Percentiles rank a stretch among this genome's conserved stretches.
Conservation (phyloP, 1,140 invertebrate species). For the Trinorchestia longiramus region DNA sequence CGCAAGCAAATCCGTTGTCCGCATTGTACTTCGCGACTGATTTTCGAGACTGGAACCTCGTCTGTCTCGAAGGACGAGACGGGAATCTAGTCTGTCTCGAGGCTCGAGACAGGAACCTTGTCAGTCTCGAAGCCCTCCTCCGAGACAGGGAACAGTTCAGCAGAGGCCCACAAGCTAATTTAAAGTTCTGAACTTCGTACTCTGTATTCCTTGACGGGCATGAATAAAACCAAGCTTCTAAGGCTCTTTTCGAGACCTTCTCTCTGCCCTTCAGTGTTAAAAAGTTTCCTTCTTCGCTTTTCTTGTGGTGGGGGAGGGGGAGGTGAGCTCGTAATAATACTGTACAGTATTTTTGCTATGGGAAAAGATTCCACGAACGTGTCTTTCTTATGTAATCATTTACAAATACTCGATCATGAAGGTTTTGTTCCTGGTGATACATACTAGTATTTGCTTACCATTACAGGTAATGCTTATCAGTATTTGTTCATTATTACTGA, state of each 20-base stretch:
- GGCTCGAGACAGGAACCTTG: not conserved
- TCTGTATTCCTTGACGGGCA: constrained; percentile 44
- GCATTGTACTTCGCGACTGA: not conserved
- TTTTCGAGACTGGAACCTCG: not conserved
- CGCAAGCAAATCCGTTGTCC: not conserved
- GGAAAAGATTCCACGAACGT: not conserved
- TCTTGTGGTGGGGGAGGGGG: not conserved
- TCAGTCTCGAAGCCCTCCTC: not conserved
- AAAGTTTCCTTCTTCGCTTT: not conserved
- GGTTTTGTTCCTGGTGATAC: not conserved
- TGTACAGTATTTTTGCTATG: not conserved
- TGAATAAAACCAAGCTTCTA: constrained; percentile 49
- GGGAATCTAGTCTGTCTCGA: no score
- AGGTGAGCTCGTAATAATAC: not conserved
- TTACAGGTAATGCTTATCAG: not conserved
- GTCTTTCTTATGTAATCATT: not conserved
- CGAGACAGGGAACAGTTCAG: not conserved
- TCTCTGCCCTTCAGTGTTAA: not conserved
- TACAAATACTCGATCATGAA: not conserved
- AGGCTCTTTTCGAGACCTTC: constrained; percentile 31
- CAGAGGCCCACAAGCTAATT: constrained; percentile 19
- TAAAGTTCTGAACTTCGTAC: constrained; percentile 30
- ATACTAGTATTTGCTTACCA: not conserved
- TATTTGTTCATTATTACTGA: no score
- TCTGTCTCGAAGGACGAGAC: not conserved